phyloP scores from a whole-genome alignment of 2,113 vertebrate species.

The Notothenia coriiceps region DNA sequence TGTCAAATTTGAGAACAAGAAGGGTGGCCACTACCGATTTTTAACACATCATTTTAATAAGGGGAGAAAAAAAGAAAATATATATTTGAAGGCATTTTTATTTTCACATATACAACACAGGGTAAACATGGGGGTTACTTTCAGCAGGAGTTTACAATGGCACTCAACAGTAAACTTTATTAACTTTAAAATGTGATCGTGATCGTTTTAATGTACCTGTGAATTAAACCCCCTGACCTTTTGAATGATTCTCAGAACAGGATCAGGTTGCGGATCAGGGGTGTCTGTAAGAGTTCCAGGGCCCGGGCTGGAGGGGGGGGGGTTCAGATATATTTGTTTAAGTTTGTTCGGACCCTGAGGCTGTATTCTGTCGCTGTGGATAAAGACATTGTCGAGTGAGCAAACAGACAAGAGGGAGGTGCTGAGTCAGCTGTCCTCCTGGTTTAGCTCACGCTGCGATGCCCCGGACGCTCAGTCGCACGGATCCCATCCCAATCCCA shows the following conservation, averaged over 20 bases:
- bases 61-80: not conserved
- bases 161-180: not conserved
- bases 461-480: constrained; percentile 33
- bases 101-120: no score
- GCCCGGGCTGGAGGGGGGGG: constrained; percentile 31
- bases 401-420: constrained; percentile 73
- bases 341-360: constrained; percentile 58
- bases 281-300: constrained; percentile 58
- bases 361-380: constrained; percentile 68
- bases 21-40: no score
- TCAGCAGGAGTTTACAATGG: no score
- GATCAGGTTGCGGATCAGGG: constrained; percentile 59
- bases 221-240: not conserved
- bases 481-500: constrained; percentile 54
- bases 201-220: not conserved
- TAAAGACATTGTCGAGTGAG: constrained; percentile 73
- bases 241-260: constrained; percentile 20
- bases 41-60: not conserved
- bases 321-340: constrained; percentile 46
- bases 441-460: constrained; percentile 68
- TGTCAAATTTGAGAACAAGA: no score
- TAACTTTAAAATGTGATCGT: not conserved
- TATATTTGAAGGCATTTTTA: not conserved
- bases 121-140: no score
- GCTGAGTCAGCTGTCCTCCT: constrained; percentile 79